Base-by-base conservation (phyloP, 2,888 invertebrate genomes). In the Ophioninae sp. region DNA sequence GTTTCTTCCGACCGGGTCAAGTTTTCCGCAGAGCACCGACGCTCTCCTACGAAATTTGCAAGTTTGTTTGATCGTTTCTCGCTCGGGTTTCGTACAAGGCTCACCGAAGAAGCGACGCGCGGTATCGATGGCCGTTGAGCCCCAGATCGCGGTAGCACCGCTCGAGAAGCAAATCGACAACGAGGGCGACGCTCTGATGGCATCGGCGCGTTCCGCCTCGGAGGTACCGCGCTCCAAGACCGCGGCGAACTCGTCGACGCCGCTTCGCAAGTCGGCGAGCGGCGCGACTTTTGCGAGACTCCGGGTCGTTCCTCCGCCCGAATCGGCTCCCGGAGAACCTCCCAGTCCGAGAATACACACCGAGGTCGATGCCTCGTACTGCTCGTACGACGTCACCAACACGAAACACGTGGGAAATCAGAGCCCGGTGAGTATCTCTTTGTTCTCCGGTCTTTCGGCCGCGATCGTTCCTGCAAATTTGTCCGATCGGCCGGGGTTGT, bases 231-330 rank as follows among this genome's bases (percentile, higher is more conserved):
- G 92, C 13, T 86, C 89, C 17, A 92, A 91, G 79, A 86, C 87
- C n/a, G 69, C 86, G 2, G 85, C 88, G 1, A 91, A 89, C 71
- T 86, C 90, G 39, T 87, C 89, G 6, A 84, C 90, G 63, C 90
- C 92, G 5, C 86, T 93, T 13, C 88, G 92, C 2, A 93, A 93
- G 84, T 92, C 93, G 7, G 91, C 92, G 0, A 92, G 93, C 51
- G 96, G 96, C 0, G 95, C 96, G 8, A 96, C 96, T 0, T 94
- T 96, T 88, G 96, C 96, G 0, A 94, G 97, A 0, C 93, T 97
- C 63, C 94, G 97, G 7, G 96, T 96, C 7, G 95, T 96, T 61
- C 95, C 95, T 1, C 89, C 92, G 2, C 90, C 91, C 86, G 86
- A 93, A 37, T 86, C 88, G 30, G 85, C 90, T 22, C 23, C 92